Evolutionary conservation across 2,797 vertebrate genomes (phyloP), one percentile per base, ranked within the genome.

Genomic region (Lophotriccus pileatus): DNA sequence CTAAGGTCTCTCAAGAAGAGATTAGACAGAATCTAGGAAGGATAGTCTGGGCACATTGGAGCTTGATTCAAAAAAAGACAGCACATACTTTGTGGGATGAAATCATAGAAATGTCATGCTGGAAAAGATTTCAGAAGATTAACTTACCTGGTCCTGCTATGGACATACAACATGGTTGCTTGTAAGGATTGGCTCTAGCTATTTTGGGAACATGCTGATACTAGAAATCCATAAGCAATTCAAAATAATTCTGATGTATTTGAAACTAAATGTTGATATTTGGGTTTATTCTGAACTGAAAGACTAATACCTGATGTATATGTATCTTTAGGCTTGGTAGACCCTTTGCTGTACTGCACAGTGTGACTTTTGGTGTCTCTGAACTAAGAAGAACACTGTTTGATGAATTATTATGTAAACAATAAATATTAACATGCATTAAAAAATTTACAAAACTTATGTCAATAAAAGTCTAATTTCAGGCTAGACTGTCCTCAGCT

Each of bases 11-110:
- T 87, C 52, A 68, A 70, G 67, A 77, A 85, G 60, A 96, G 34
- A 80, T 83, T 74, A 89, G 78, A 55, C 72, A 92, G 89, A 87
- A 80, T 87, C 37, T 91, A 58, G 50, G 53, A 89, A 66, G 58
- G 56, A 74, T 41, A 80, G 16, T 52, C 27, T 72, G 67, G 78
- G 37, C 34, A 60, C 23, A 60, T 3, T 74, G 56, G 60, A 68
- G 7, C 24, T 93, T 68, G 53, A 53, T 72, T 88, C 16, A 80
- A 79, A 91, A 72, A 49, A 63, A 91, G 34, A 15, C 34, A 85
- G 52, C 34, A 43, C 64, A 67, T 32, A 27, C 21, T 64, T 75
- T 10, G 30, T 89, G 75, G 52, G 53, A 36, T 80, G 41, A 94
- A 91, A 76, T 82, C 41, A 84, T 28, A 41, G 52, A 94, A 82